A percentile compares a stretch with the other conserved stretches of the same genome.
Conservation (phyloP, 2,113 vertebrate genomes). For the rabbit (Oryctolagus cuniculus) region mOryCun1.1 NC_091451.1:36275501-36276000, state of each 20-base stretch:
- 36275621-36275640: neutral
- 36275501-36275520: neutral
- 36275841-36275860: too few species aligned
- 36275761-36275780: neutral
- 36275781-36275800: neutral
- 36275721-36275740: neutral
- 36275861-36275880: too few species aligned
- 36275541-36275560: neutral
- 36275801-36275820: too few species aligned
- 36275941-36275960: too few species aligned
- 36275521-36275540: neutral
- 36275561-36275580: neutral
- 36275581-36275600: neutral
- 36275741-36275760: neutral
- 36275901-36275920: too few species aligned
- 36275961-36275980: too few species aligned
- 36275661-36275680: neutral
- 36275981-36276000: too few species aligned
- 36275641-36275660: neutral
- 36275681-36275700: neutral
- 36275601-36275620: neutral
- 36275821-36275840: too few species aligned
- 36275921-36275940: too few species aligned
- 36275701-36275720: conserved; percentile 22
- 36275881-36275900: too few species aligned